phyloP scores from a whole-genome alignment of 2,113 vertebrate species.

The Tamias sibiricus region DNA sequence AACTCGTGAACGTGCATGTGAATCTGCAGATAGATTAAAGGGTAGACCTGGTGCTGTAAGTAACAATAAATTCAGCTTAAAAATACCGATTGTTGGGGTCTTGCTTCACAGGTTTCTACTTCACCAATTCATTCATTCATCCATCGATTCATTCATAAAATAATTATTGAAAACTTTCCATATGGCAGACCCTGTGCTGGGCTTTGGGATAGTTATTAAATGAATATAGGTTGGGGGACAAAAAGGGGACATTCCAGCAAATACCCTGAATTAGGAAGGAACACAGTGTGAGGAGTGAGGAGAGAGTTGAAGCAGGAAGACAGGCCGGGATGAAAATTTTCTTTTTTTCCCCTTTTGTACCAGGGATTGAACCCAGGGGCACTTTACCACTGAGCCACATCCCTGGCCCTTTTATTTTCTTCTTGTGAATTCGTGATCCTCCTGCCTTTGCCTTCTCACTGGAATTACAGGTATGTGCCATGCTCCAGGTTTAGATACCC shows the following conservation, averaged over 20 bases:
- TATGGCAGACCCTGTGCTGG: background rate
- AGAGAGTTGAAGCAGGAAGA: no score
- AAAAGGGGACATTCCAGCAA: background rate
- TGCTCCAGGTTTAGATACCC: no score
- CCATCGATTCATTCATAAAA: background rate
- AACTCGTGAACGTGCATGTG: background rate
- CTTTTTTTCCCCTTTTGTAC: background rate
- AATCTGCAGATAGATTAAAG: background rate
- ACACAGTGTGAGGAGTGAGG: background rate
- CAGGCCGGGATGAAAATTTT: background rate
- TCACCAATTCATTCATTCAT: background rate
- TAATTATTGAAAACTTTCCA: background rate
- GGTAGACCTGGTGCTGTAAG: background rate
- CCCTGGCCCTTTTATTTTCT: background rate
- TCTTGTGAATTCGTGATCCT: background rate
- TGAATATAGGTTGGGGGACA: background rate
- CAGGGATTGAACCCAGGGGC: background rate
- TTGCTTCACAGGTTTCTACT: background rate
- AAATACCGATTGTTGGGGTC: background rate
- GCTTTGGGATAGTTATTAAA: background rate
- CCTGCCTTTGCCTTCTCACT: background rate
- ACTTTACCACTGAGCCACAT: background rate
- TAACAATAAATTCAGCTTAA: background rate
- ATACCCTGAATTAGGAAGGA: background rate
- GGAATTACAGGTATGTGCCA: background rate